A percentile compares a stretch with the other conserved stretches of the same genome.
These are phyloP conservation scores for Sinocyclocheilus anophthalmus DNA, from an alignment of 2,113 vertebrate species.

Conservation along the genomic window DNA sequence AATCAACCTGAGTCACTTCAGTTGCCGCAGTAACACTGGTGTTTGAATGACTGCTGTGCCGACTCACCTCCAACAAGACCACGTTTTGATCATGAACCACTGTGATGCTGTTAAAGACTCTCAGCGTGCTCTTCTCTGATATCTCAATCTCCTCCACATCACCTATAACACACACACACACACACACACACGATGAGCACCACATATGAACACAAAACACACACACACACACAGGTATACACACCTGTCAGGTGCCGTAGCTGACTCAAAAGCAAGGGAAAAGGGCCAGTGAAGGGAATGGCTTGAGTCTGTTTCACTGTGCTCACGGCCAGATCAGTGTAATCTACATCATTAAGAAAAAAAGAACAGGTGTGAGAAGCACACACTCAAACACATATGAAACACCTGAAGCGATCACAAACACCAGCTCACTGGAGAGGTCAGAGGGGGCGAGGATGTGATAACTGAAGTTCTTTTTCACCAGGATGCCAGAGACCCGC, in stretches of 20 bases:
- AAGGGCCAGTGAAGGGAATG: conserved; percentile 90
- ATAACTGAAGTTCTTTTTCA: conserved; percentile 97
- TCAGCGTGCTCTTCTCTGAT: conserved; percentile 87
- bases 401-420: background rate
- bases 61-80: conserved; percentile 90
- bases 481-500: conserved; percentile 93
- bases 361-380: background rate
- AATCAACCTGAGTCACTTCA: background rate
- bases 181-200: conserved; percentile 13
- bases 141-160: conserved; percentile 95
- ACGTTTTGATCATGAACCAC: conserved; percentile 89
- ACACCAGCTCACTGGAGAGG: conserved; percentile 85
- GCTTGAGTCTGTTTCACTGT: conserved; percentile 95
- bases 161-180: conserved; percentile 72
- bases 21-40: background rate
- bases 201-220: background rate
- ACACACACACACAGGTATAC: background rate
- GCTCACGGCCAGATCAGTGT: conserved; percentile 93
- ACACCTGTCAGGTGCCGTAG: conserved; percentile 86
- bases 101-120: conserved; percentile 91
- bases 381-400: background rate
- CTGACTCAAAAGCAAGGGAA: conserved; percentile 86
- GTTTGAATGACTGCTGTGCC: background rate
- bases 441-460: conserved; percentile 95
- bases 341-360: conserved; percentile 74